Base-by-base conservation (phyloP, 2,113 vertebrate genomes). In the Mirounga angustirostris region DNA sequence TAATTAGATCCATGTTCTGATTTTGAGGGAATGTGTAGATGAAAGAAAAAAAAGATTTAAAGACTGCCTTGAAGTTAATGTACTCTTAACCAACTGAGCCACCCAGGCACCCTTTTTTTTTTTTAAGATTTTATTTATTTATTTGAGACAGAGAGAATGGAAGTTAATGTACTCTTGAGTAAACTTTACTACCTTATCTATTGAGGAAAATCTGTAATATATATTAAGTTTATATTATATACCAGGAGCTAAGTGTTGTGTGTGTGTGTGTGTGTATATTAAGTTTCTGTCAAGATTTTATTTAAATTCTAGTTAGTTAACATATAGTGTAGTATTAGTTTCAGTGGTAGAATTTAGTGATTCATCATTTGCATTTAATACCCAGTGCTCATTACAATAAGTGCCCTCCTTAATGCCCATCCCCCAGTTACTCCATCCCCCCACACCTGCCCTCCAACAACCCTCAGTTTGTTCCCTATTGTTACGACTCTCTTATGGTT, bases 151-250 rank as follows among this genome's bases (percentile, higher is more conserved):
- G 36, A 36, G 36, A 36, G 36, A 36, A 36, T 36, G 36, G 52
- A 87, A 96, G 10, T 1, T 91, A 92, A 92, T 79, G 3, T 30
- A 88, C 26, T 76, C 19, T 69, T 86, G 21, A 95, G 13, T 95
- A 93, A 94, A 84, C 26, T 67, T 86, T 69, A 81, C 10, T 81
- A 74, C 16, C 5, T 79, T 91, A 73, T 87, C 50, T 94, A 36
- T 94, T 59, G 67, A 82, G 12, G 21, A 85, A 94, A 95, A 87
- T 10, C 6, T 82, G 21, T 63, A 86, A 86, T 82, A 54, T 63
- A 82, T 90, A 52, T 86, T 90, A 86, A 88, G 33, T 78, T 94
- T 28, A 11, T 89, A 87, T 83, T 88, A 94, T 93, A 26, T 36
- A 69, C 40, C 30, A 87, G n/a, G 2, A 65, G 18, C 16, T 78